These are phyloP conservation scores for Erpobdella octoculata DNA, from an alignment of 2,888 invertebrate species.

Conservation along the genomic window DNA sequence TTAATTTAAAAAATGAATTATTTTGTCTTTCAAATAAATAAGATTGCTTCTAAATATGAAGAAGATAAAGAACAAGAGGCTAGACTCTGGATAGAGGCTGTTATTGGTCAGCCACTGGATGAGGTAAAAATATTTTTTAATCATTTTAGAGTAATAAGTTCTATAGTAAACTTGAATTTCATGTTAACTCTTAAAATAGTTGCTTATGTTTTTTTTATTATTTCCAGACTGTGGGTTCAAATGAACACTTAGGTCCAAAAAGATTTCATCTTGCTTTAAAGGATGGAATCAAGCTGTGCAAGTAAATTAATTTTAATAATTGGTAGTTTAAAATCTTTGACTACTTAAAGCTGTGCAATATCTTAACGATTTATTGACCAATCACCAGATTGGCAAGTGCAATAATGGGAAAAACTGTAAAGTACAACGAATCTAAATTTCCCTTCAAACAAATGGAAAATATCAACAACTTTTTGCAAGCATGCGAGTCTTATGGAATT, in stretches of 20 bases:
- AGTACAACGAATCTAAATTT: constrained; percentile 71
- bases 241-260: constrained; percentile 35
- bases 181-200: no score
- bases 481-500: constrained; percentile 84
- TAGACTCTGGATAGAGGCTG: constrained; percentile 44
- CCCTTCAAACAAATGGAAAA: constrained; percentile 95
- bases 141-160: no score
- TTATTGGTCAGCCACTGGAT: constrained; percentile 37
- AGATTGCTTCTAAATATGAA: constrained; percentile 47
- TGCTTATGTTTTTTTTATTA: neutral
- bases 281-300: constrained; percentile 78
- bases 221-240: constrained; percentile 24
- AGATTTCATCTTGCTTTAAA: constrained; percentile 78
- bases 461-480: constrained; percentile 76
- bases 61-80: constrained; percentile 43
- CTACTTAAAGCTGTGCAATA: neutral
- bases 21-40: constrained; percentile 7
- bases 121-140: neutral
- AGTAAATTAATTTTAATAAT: constrained; percentile 49
- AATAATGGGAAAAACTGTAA: constrained; percentile 63
- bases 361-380: neutral
- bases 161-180: no score
- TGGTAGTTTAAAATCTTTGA: neutral
- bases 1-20: neutral
- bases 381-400: constrained; percentile 32